Conservation (phyloP, 1,140 invertebrate species). For the Ylistrum balloti region DNA sequence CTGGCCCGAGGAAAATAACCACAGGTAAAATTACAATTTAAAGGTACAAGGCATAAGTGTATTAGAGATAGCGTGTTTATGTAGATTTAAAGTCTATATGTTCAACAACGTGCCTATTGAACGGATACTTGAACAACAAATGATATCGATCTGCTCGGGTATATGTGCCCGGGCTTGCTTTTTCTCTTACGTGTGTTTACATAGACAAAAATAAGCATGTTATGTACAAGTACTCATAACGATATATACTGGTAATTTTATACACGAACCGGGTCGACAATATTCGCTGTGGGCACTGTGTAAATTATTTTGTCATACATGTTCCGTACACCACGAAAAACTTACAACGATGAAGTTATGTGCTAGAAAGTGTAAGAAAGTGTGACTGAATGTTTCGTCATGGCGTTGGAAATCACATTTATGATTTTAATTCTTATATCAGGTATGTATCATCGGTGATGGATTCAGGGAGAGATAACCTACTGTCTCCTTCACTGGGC, state of each 20-base stretch:
- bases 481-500: too few species aligned
- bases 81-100: neutral
- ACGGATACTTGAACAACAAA: neutral
- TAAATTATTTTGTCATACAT: neutral
- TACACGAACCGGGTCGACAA: neutral
- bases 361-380: neutral
- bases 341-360: neutral
- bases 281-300: neutral
- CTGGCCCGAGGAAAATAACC: neutral
- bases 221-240: neutral
- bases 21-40: neutral
- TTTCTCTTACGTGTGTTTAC: neutral
- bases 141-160: neutral
- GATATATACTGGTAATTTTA: neutral
- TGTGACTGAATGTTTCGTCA: neutral
- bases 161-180: neutral
- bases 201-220: neutral
- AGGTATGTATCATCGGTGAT: neutral
- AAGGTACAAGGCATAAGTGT: neutral
- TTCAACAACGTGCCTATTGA: neutral
- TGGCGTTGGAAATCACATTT: neutral
- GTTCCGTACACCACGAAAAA: neutral
- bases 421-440: neutral
- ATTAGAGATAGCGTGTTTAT: neutral
- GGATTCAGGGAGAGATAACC: too few species aligned